These are phyloP conservation scores for Sinelater perroti DNA, from an alignment of 2,888 invertebrate genomes.

Conservation along the genomic window DNA sequence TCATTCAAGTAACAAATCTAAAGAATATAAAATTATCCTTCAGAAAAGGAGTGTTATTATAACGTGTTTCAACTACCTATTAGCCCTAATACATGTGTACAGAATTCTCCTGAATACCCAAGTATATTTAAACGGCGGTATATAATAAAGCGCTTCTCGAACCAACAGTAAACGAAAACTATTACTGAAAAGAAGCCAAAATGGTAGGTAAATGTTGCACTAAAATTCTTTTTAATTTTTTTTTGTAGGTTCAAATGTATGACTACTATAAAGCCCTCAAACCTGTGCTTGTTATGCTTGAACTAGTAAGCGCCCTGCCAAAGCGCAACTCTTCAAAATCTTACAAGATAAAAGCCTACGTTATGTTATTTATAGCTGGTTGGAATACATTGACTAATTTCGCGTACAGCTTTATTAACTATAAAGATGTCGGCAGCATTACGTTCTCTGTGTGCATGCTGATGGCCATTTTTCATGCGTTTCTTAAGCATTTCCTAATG, in stretches of 20 bases:
- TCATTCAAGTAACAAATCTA: no score
- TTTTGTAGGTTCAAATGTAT: background rate
- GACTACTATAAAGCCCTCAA: background rate
- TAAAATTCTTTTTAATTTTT: no score
- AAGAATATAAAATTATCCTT: no score
- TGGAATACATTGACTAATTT: background rate
- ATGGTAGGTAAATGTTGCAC: no score
- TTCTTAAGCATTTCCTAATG: background rate
- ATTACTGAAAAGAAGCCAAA: no score
- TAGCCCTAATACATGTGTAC: no score
- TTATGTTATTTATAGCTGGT: background rate
- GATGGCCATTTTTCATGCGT: background rate
- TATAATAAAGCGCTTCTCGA: no score
- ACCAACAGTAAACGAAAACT: no score
- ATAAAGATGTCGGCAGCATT: background rate
- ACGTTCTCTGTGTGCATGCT: background rate
- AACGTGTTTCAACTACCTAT: no score
- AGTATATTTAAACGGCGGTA: no score
- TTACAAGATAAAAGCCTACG: background rate
- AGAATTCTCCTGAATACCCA: no score
- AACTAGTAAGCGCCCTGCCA: background rate
- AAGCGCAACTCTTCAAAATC: background rate
- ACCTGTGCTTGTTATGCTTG: background rate
- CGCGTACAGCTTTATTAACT: background rate
- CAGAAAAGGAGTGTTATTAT: no score